Evolutionary conservation across 2,888 invertebrate species (phyloP).

Genomic region (Drosophila trichaetosa): DNA sequence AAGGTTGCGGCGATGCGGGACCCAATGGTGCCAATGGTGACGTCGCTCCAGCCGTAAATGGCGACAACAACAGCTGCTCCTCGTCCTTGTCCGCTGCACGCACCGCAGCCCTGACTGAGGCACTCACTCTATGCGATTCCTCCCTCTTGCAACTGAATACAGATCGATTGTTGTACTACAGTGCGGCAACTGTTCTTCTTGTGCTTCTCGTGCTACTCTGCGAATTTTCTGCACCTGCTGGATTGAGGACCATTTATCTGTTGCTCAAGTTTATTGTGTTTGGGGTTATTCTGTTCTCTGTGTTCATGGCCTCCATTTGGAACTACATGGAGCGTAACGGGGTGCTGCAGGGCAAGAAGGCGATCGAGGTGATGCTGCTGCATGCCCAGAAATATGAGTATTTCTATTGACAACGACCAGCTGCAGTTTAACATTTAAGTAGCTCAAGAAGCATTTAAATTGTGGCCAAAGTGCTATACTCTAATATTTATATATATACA

Average conservation of each 20-base stretch:
- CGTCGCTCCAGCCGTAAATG: background rate
- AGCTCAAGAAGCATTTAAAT: constrained; percentile 80
- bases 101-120: constrained; percentile 80
- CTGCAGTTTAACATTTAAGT: constrained; percentile 23
- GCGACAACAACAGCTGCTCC: constrained; percentile 18
- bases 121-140: constrained; percentile 81
- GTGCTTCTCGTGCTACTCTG: constrained; percentile 79
- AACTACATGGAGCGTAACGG: constrained; percentile 92
- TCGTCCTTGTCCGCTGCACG: constrained; percentile 52
- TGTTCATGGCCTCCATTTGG: constrained; percentile 93
- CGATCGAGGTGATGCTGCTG: constrained; percentile 87
- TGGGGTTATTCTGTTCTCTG: constrained; percentile 88
- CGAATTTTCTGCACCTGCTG: constrained; percentile 81
- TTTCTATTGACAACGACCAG: constrained; percentile 49
- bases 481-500: constrained; percentile 14
- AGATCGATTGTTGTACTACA: constrained; percentile 83
- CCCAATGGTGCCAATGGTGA: background rate
- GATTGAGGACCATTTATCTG: constrained; percentile 85
- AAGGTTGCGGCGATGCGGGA: constrained; percentile 17
- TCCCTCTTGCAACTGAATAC: constrained; percentile 81
- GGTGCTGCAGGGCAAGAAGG: constrained; percentile 90
- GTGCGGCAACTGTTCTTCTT: constrained; percentile 76
- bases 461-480: constrained; percentile 20
- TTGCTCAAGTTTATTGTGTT: constrained; percentile 88
- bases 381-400: constrained; percentile 76